Conservation (phyloP, 2,113 vertebrate species). For the Sula dactylatra region DNA sequence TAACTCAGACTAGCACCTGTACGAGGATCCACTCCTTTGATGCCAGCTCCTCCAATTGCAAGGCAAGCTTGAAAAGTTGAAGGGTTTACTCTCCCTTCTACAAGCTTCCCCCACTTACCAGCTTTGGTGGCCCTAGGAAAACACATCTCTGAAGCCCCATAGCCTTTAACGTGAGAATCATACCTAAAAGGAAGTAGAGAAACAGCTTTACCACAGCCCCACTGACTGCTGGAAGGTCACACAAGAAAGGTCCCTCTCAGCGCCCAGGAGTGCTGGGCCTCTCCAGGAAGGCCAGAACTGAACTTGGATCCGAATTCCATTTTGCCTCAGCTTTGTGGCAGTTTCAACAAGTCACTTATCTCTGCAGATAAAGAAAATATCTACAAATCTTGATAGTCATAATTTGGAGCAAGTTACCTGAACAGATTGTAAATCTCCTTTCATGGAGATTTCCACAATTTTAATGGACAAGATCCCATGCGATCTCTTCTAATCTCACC, state of each 20-base stretch:
- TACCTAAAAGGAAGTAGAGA: conserved; percentile 73
- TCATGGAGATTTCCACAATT: background rate
- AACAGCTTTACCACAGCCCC: background rate
- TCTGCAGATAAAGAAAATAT: accelerated
- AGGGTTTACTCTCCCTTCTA: background rate
- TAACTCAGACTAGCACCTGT: background rate
- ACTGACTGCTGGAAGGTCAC: accelerated
- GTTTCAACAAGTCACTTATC: background rate
- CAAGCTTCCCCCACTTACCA: conserved; percentile 78
- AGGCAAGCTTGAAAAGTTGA: background rate
- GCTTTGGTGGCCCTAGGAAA: conserved; percentile 89
- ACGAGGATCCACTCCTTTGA: background rate
- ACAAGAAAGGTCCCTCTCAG: background rate
- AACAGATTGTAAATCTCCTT: background rate
- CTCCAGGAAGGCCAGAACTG: background rate
- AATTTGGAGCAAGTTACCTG: background rate
- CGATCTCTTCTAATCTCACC: accelerated
- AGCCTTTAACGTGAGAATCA: conserved; percentile 90
- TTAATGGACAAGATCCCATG: background rate
- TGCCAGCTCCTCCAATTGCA: background rate
- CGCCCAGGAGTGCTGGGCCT: background rate
- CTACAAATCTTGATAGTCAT: no score
- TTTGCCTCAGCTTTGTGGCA: background rate
- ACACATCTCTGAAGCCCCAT: conserved; percentile 85
- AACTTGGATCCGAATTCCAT: accelerated